These are phyloP conservation scores for Hoplostethus mediterraneus DNA, from an alignment of 2,797 vertebrate genomes.

Conservation along the genomic window DNA sequence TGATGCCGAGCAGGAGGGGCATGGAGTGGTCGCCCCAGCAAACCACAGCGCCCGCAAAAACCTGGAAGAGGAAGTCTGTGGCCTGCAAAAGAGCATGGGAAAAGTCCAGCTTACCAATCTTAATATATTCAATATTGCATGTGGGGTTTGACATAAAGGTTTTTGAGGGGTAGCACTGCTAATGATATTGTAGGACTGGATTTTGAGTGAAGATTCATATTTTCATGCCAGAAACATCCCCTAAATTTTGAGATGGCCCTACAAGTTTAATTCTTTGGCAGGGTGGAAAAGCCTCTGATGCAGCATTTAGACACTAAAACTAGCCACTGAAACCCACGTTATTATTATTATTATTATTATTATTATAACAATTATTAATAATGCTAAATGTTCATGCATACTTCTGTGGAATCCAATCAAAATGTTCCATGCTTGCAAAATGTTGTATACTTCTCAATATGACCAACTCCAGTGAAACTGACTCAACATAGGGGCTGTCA, in stretches of 20 bases:
- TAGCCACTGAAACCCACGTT: no score
- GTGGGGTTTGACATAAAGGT: neutral
- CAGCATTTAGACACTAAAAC: no score
- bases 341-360: no score
- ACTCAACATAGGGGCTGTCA: no score
- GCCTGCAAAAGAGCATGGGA: slow-evolving; percentile 73
- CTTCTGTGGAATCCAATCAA: neutral
- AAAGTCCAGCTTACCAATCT: neutral
- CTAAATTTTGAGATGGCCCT: no score
- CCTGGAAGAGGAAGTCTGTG: slow-evolving; percentile 89
- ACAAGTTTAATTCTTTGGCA: no score
- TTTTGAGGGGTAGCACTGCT: no score
- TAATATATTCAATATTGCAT: neutral
- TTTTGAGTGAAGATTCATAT: neutral
- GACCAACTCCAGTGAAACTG: neutral
- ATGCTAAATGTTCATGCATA: neutral
- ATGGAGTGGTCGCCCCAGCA: slow-evolving; percentile 90
- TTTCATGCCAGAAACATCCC: neutral
- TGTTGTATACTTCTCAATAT: no score
- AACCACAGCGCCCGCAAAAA: slow-evolving; percentile 89
- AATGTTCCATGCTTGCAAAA: no score
- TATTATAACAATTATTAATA: no score
- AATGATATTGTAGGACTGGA: no score
- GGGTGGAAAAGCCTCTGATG: no score
- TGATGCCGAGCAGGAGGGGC: slow-evolving; percentile 90